A percentile compares a stretch with the other conserved stretches of the same genome.
Evolutionary conservation across 2,888 invertebrate genomes (phyloP).

Genomic region (Cloeon dipterum): DNA sequence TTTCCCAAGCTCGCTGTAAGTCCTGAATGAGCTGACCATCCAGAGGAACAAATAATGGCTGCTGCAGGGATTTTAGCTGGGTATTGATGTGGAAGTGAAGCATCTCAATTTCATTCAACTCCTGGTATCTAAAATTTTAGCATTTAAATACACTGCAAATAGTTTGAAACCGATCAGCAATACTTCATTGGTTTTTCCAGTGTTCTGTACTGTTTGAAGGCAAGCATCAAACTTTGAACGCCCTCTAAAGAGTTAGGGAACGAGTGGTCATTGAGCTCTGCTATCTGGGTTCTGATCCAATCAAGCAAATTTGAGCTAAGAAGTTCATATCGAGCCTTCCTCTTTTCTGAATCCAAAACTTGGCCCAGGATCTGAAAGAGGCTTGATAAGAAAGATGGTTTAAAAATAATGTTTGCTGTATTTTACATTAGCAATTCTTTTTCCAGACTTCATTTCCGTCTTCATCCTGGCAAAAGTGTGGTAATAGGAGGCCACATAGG

Average conservation of each 20-base stretch:
- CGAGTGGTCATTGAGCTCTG: constrained; percentile 56
- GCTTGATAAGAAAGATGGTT: constrained; percentile 2
- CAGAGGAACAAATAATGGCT: constrained; percentile 60
- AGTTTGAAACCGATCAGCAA: constrained; percentile 16
- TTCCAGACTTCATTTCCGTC: constrained; percentile 92
- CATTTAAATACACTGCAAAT: not conserved
- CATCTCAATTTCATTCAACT: constrained; percentile 91
- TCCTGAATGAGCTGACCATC: constrained; percentile 87
- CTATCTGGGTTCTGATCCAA: constrained; percentile 79
- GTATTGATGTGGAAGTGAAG: constrained; percentile 93
- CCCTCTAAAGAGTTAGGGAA: constrained; percentile 91
- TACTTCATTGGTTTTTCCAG: constrained; percentile 95
- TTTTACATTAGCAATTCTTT: constrained; percentile 81
- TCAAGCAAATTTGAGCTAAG: constrained; percentile 66
- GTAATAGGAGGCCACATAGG: constrained; percentile 96
- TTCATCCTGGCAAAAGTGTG: constrained; percentile 99
- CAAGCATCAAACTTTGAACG: constrained; percentile 68
- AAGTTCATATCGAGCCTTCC: constrained; percentile 71
- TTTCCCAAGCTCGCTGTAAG: constrained; percentile 85
- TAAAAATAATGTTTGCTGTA: constrained; percentile 1
- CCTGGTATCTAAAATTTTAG: constrained; percentile 73
- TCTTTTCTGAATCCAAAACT: constrained; percentile 84
- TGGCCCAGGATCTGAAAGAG: constrained; percentile 72
- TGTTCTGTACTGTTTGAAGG: constrained; percentile 88
- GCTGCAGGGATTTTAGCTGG: constrained; percentile 79